These are phyloP conservation scores for Sturmia bella DNA, from an alignment of 2,888 invertebrate species.

Conservation along the genomic window DNA sequence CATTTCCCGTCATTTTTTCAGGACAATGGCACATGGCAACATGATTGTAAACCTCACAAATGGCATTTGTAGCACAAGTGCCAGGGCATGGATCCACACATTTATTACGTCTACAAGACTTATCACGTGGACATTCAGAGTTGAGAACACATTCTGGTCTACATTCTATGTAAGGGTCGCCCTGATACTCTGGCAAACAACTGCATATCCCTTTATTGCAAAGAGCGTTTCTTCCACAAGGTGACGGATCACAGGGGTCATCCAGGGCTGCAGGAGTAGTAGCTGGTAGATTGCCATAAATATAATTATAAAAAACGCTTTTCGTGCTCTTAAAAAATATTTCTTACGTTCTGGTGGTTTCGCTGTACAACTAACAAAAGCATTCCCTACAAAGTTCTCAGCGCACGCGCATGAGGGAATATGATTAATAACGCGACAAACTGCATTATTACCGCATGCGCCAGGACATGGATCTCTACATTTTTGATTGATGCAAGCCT, in stretches of 20 bases:
- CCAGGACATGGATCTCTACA: slow-evolving; percentile 89
- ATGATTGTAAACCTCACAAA: slow-evolving; percentile 90
- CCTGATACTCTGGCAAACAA: slow-evolving; percentile 87
- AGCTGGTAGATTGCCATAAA: slow-evolving; percentile 66
- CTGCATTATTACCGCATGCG: slow-evolving; percentile 86
- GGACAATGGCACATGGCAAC: slow-evolving; percentile 90
- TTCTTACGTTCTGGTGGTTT: slow-evolving; percentile 79
- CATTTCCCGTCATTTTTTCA: slow-evolving; percentile 89
- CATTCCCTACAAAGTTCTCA: slow-evolving; percentile 84
- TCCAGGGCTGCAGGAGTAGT: slow-evolving; percentile 74
- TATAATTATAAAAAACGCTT: neutral
- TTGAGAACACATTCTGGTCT: slow-evolving; percentile 90
- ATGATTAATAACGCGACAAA: slow-evolving; percentile 87
- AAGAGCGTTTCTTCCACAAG: slow-evolving; percentile 89
- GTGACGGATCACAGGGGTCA: slow-evolving; percentile 88
- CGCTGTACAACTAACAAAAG: slow-evolving; percentile 82
- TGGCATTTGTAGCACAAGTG: slow-evolving; percentile 88
- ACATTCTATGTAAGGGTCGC: slow-evolving; percentile 89
- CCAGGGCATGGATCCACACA: slow-evolving; percentile 89
- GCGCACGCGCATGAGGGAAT: slow-evolving; percentile 87
- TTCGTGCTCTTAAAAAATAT: neutral
- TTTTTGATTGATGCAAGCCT: slow-evolving; percentile 88
- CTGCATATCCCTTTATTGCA: slow-evolving; percentile 87
- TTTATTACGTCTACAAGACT: slow-evolving; percentile 88
- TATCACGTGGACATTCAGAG: slow-evolving; percentile 86